Conservation (phyloP, 2,888 invertebrate genomes). For the Drosophila acutilabella region DNA sequence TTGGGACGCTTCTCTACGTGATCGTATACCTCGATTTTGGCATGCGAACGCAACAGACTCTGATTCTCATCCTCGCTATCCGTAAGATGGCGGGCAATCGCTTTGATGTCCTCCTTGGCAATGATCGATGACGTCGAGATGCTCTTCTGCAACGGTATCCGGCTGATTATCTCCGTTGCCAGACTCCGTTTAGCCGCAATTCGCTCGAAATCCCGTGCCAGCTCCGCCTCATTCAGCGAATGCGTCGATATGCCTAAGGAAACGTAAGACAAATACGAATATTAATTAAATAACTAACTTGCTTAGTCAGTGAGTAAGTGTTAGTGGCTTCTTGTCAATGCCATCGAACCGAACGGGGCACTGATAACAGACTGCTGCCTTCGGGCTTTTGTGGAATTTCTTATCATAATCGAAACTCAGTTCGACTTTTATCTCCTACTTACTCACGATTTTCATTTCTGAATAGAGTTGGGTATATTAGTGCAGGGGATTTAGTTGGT, state of each 20-base stretch:
- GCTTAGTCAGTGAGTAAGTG: conserved; percentile 16
- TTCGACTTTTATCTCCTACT: conserved; percentile 37
- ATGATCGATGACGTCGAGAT: conserved; percentile 96
- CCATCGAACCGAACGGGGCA: conserved; percentile 23
- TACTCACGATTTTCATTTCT: not conserved
- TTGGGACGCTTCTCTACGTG: conserved; percentile 94
- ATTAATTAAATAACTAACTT: conserved; percentile 14
- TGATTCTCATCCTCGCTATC: conserved; percentile 86
- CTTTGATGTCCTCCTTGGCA: conserved; percentile 86
- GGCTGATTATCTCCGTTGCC: conserved; percentile 86
- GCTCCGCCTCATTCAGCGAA: conserved; percentile 94
- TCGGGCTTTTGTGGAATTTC: conserved; percentile 63
- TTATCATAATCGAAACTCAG: conserved; percentile 72
- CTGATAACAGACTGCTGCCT: conserved; percentile 36
- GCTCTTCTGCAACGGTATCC: conserved; percentile 94
- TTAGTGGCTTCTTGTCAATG: conserved; percentile 41
- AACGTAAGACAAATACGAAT: conserved; percentile 15
- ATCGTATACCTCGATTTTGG: conserved; percentile 86
- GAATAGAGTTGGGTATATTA: conserved; percentile 48
- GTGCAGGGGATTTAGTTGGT: not conserved
- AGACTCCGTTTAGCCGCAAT: conserved; percentile 85
- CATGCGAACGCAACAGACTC: conserved; percentile 85
- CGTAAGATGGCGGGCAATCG: conserved; percentile 84
- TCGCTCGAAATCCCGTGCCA: conserved; percentile 87
- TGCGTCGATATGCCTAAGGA: conserved; percentile 88